Evolutionary conservation across 2,113 vertebrate genomes (phyloP).

Genomic region (Coregonus clupeaformis): DNA sequence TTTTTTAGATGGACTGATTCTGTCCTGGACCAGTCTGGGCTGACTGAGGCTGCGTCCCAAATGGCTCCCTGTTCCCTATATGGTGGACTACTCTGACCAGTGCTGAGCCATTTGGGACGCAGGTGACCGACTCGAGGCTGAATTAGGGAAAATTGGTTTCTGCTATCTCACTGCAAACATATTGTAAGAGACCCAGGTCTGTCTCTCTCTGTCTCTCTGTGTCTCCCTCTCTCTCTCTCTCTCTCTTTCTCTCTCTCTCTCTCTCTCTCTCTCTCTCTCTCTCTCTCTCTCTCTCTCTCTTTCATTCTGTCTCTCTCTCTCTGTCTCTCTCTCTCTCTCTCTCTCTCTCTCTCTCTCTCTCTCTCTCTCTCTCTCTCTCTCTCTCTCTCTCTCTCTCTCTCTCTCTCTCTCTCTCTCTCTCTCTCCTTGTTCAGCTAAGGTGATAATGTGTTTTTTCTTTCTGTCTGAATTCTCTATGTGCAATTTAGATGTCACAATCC

Average conservation of each 20-base stretch:
- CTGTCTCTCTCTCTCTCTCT: too few relatives aligned
- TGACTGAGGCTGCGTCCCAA: conserved; percentile 26
- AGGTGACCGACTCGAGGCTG: neutral
- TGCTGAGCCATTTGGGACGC: conserved; percentile 7
- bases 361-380: too few relatives aligned
- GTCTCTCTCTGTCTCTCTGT: neutral
- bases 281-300: neutral
- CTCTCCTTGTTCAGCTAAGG: conserved; percentile 8
- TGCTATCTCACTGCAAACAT: conserved; percentile 68
- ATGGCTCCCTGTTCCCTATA: too few relatives aligned
- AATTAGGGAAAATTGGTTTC: conserved; percentile 71
- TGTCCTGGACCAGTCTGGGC: conserved; percentile 52
- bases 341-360: too few relatives aligned
- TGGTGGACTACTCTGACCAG: conserved; percentile 19
- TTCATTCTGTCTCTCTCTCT: neutral
- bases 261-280: neutral
- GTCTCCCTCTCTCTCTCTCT: neutral
- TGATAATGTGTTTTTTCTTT: conserved; percentile 71
- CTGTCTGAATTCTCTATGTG: neutral
- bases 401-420: too few relatives aligned
- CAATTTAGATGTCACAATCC: neutral
- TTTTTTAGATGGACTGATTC: conserved; percentile 76
- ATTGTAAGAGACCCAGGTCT: conserved; percentile 45
- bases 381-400: too few relatives aligned
- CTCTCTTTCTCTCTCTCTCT: neutral